These are phyloP conservation scores for Mustela nigripes DNA, from an alignment of 2,113 vertebrate genomes.

Conservation along the genomic window DNA sequence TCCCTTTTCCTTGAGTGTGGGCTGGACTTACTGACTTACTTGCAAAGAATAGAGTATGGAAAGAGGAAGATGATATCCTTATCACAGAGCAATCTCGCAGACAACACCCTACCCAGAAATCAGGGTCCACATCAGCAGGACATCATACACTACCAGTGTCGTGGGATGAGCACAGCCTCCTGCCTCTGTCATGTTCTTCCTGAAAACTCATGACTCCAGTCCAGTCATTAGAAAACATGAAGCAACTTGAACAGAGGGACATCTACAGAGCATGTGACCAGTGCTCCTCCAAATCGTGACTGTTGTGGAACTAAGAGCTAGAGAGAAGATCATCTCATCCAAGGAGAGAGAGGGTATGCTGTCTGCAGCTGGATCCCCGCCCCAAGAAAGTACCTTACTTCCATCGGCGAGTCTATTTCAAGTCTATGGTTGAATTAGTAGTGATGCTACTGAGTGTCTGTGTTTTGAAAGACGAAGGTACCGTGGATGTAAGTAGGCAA, in stretches of 20 bases:
- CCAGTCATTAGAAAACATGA: not conserved
- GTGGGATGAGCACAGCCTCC: accelerated
- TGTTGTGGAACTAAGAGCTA: not conserved
- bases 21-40: not conserved
- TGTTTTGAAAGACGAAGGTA: not conserved
- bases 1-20: no score
- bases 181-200: not conserved
- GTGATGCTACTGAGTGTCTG: not conserved
- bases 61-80: not conserved
- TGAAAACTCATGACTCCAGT: accelerated
- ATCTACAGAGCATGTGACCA: not conserved
- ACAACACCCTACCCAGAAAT: accelerated
- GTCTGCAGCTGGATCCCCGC: not conserved
- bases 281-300: not conserved
- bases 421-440: not conserved
- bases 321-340: not conserved
- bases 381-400: not conserved
- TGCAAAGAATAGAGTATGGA: not conserved
- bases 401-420: not conserved
- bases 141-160: accelerated
- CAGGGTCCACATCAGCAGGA: not conserved
- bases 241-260: not conserved
- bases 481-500: not conserved
- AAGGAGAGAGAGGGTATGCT: not conserved
- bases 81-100: not conserved